Conservation (phyloP, 2,113 vertebrate genomes). For the Helogale parvula region DNA sequence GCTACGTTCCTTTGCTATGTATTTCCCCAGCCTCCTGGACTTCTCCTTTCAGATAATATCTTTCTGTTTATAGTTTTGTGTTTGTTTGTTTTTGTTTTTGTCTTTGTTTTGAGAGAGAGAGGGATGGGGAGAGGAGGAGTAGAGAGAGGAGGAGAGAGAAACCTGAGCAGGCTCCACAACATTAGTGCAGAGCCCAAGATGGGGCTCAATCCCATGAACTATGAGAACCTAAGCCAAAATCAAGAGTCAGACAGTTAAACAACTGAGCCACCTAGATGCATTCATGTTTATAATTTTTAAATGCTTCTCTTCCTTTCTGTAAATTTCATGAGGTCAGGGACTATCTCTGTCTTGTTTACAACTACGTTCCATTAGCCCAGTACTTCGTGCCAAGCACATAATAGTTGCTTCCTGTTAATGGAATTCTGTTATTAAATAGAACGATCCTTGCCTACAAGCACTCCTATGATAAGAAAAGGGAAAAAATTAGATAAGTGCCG, state of each 20-base stretch:
- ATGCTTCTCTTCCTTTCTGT: neutral
- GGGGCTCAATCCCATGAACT: no score
- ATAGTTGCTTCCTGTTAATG: neutral
- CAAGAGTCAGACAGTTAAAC: no score
- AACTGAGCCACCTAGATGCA: no score
- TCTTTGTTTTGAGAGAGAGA: no score
- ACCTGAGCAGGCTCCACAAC: no score
- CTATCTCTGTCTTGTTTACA: neutral
- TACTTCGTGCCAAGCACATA: neutral
- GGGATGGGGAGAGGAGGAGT: no score
- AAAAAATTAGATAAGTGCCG: neutral
- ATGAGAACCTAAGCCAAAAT: no score
- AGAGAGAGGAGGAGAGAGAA: no score
- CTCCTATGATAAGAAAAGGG: neutral
- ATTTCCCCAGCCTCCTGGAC: neutral
- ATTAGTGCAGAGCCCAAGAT: no score
- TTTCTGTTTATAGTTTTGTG: no score
- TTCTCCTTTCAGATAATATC: neutral
- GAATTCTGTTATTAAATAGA: slow-evolving; percentile 2
- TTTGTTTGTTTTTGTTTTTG: no score
- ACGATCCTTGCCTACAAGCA: neutral
- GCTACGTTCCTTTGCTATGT: neutral
- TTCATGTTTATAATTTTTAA: neutral
- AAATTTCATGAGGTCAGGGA: neutral
- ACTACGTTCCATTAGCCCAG: neutral